These are phyloP conservation scores for Operophtera brumata DNA, from an alignment of 2,888 invertebrate genomes.

Conservation along the genomic window DNA sequence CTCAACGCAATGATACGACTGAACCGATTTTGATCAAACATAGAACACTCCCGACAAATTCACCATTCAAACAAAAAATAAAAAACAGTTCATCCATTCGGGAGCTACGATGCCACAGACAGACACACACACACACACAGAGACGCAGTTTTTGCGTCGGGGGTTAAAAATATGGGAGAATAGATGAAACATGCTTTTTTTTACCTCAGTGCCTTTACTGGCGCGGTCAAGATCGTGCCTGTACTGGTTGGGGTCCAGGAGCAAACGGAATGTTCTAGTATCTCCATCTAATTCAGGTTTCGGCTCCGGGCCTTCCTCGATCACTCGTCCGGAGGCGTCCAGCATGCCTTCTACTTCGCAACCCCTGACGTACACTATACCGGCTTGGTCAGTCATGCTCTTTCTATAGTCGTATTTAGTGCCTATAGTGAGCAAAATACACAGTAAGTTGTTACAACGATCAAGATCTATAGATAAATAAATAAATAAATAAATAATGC, in stretches of 20 bases:
- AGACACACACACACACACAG: too few species aligned
- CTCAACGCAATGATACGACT: too few species aligned
- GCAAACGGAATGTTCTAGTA: constrained; percentile 94
- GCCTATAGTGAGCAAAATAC: constrained; percentile 57
- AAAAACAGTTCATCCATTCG: too few species aligned
- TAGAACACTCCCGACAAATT: too few species aligned
- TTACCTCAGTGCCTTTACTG: constrained; percentile 88
- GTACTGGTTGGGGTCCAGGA: constrained; percentile 99
- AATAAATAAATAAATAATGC: too few species aligned
- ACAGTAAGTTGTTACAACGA: neutral
- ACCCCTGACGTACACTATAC: constrained; percentile 94
- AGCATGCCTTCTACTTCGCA: constrained; percentile 99
- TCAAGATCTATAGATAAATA: too few species aligned
- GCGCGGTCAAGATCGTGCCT: constrained; percentile 93
- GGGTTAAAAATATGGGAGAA: too few species aligned
- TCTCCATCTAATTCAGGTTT: constrained; percentile 93
- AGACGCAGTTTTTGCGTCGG: too few species aligned
- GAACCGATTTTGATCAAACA: too few species aligned
- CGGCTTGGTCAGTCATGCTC: constrained; percentile 95
- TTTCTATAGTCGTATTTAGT: constrained; percentile 90
- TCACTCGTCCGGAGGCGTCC: constrained; percentile 95
- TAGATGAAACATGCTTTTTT: neutral
- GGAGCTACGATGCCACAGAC: too few species aligned
- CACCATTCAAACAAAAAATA: too few species aligned
- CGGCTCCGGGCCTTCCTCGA: constrained; percentile 97